Percentiles rank a stretch among this genome's conserved stretches.
These are phyloP conservation scores for Nesogale talazaci DNA, from an alignment of 2,113 vertebrate genomes.

Conservation along the genomic window DNA sequence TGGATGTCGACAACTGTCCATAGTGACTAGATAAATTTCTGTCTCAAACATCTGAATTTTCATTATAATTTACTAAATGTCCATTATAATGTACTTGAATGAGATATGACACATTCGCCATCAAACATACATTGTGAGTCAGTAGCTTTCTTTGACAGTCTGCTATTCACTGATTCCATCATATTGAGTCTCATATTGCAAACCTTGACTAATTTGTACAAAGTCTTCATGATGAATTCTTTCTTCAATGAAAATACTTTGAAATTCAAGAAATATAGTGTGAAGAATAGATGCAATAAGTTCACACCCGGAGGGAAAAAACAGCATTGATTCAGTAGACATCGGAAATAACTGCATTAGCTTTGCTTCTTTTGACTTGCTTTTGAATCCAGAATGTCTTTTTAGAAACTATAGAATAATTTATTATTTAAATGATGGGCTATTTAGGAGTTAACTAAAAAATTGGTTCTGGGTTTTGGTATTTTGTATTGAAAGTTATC, in stretches of 20 bases:
- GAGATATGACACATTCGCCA: no score
- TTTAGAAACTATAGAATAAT: background rate
- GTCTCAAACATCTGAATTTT: no score
- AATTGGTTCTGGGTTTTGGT: constrained; percentile 56
- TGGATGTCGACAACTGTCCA: no score
- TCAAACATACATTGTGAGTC: no score
- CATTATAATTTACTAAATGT: no score
- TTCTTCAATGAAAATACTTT: background rate
- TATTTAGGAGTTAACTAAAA: constrained; percentile 19
- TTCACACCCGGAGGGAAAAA: background rate
- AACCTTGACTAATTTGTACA: background rate
- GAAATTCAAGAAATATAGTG: background rate
- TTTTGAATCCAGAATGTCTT: constrained; percentile 34
- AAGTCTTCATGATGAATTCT: background rate
- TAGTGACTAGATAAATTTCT: no score
- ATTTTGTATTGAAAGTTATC: constrained; percentile 64
- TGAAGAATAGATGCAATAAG: background rate
- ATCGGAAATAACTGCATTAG: background rate
- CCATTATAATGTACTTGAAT: no score
- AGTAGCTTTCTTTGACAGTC: background rate
- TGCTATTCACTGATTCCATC: background rate
- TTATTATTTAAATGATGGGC: constrained; percentile 33
- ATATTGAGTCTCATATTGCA: background rate
- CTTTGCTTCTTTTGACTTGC: background rate
- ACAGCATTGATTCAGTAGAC: background rate